phyloP scores from a whole-genome alignment of 2,113 vertebrate genomes.

The Gambusia holbrooki region DNA sequence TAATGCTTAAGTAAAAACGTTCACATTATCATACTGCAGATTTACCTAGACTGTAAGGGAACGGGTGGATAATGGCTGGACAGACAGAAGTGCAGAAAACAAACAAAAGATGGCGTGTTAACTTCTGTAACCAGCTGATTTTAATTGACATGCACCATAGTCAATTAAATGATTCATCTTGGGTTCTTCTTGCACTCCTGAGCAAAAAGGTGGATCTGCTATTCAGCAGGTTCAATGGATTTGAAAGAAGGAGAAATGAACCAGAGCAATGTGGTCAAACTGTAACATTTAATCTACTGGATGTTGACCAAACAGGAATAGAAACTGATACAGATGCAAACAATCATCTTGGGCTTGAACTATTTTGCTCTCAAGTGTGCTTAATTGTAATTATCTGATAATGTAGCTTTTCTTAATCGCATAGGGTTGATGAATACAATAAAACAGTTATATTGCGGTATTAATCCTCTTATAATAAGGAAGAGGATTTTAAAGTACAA shows the following conservation, averaged over 20 bases:
- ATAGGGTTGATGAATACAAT: slow-evolving; percentile 43
- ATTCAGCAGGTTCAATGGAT: slow-evolving; percentile 1
- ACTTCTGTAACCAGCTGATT: too few relatives aligned
- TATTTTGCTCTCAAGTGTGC: slow-evolving; percentile 47
- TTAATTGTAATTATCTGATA: slow-evolving; percentile 49
- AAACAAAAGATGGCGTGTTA: too few relatives aligned
- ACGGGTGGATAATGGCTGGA: too few relatives aligned
- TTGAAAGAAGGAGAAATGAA: background rate
- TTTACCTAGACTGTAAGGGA: too few relatives aligned
- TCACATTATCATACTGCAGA: too few relatives aligned
- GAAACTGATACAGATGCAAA: slow-evolving; percentile 17
- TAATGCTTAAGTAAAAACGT: too few relatives aligned
- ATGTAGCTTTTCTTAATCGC: slow-evolving; percentile 24
- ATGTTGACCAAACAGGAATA: slow-evolving; percentile 11
- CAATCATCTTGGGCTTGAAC: slow-evolving; percentile 43
- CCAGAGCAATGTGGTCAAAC: background rate
- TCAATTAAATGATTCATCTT: too few relatives aligned
- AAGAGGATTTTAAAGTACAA: slow-evolving; percentile 29
- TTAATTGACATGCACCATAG: too few relatives aligned
- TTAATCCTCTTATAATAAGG: slow-evolving; percentile 42
- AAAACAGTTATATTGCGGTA: slow-evolving; percentile 56
- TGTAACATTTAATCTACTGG: background rate
- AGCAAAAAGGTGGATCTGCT: background rate
- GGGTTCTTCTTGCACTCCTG: slow-evolving; percentile 1
- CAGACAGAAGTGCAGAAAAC: too few relatives aligned